Percentiles rank a stretch among this genome's conserved stretches.
Conservation (phyloP, 2,113 vertebrate genomes). For the Empidonax traillii region DNA sequence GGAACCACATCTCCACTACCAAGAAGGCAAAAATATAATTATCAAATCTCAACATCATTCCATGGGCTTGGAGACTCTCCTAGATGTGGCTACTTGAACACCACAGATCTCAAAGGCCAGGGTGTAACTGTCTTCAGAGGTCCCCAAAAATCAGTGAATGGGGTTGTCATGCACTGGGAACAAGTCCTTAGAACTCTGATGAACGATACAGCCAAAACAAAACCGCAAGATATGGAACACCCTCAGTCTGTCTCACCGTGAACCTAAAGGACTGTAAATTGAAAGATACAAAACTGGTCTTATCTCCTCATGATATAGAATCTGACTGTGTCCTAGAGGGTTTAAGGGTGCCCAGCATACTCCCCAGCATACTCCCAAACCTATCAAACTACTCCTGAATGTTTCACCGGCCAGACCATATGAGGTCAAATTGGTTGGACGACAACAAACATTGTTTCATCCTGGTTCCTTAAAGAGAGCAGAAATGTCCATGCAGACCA, state of each 20-base stretch:
- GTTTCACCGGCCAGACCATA: background rate
- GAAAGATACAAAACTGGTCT: background rate
- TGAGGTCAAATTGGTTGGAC: background rate
- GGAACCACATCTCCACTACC: background rate
- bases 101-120: background rate
- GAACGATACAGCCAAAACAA: background rate
- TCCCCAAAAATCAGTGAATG: background rate
- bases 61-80: background rate
- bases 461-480: background rate
- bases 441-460: background rate
- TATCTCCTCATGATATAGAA: background rate
- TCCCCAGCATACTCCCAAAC: background rate
- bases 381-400: background rate
- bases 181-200: background rate
- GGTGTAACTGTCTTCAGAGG: background rate
- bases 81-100: background rate
- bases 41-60: background rate
- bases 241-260: background rate
- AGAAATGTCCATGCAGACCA: background rate
- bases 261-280: background rate
- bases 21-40: background rate
- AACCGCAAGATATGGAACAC: background rate
- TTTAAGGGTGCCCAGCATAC: background rate
- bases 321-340: background rate
- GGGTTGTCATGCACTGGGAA: background rate